These are phyloP conservation scores for Choreutis nemorana DNA, from an alignment of 2,888 invertebrate species.

Conservation along the genomic window DNA sequence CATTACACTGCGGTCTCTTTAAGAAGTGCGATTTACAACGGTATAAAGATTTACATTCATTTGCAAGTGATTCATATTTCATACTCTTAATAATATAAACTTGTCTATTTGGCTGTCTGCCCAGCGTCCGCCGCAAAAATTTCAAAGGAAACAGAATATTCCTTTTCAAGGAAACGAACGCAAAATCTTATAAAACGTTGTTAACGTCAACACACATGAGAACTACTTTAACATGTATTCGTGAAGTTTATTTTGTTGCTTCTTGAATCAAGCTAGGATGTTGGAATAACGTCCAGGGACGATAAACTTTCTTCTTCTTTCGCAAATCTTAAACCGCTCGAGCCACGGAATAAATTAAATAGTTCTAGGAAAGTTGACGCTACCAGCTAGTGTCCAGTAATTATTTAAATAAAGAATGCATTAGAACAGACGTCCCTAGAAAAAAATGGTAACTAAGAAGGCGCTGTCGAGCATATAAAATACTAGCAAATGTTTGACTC, in stretches of 20 bases:
- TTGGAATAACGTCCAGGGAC: conserved; percentile 25
- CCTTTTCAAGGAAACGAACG: conserved; percentile 41
- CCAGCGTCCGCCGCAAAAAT: conserved; percentile 39
- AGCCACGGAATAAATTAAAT: neutral
- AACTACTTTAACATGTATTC: conserved; percentile 31
- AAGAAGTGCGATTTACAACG: conserved; percentile 15
- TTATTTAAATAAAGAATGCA: too few species aligned
- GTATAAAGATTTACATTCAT: conserved; percentile 34
- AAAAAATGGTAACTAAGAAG: too few species aligned
- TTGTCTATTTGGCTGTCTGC: conserved; percentile 52
- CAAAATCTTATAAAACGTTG: conserved; percentile 53
- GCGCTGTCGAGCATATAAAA: too few species aligned
- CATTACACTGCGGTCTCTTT: too few species aligned
- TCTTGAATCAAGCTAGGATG: conserved; percentile 22
- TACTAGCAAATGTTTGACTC: too few species aligned
- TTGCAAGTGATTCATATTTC: conserved; percentile 35
- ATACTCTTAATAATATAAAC: conserved; percentile 42
- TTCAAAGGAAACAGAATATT: conserved; percentile 44
- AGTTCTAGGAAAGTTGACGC: conserved; percentile 5
- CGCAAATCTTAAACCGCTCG: conserved; percentile 19
- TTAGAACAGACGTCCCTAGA: too few species aligned
- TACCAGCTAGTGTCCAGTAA: too few species aligned
- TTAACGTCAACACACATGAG: conserved; percentile 51
- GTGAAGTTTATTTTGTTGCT: conserved; percentile 36
- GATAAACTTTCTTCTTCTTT: conserved; percentile 25